Conservation (phyloP, 2,888 invertebrate species). For the Neelides folsomi region DNA sequence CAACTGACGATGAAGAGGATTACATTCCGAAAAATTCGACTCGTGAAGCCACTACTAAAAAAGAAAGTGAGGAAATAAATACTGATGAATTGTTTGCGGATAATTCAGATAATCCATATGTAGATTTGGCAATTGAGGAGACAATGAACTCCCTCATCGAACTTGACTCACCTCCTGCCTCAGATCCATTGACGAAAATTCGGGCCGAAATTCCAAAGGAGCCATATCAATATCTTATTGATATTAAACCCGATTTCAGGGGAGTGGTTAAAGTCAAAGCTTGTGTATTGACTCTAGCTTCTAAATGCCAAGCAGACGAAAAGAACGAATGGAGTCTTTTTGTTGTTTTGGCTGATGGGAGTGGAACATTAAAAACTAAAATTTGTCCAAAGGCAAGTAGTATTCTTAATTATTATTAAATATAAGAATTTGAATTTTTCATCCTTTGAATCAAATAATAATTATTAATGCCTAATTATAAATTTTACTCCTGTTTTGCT, state of each 20-base stretch:
- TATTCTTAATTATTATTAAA: too few relatives aligned
- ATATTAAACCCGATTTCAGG: constrained; percentile 5
- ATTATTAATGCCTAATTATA: too few relatives aligned
- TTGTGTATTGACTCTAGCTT: constrained; percentile 38
- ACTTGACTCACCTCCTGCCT: background rate
- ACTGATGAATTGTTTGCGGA: background rate
- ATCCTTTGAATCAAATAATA: too few relatives aligned
- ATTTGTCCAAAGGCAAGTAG: background rate
- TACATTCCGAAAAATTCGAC: too few relatives aligned
- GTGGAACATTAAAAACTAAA: constrained; percentile 30
- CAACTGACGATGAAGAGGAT: too few relatives aligned
- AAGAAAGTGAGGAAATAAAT: too few relatives aligned
- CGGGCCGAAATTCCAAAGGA: background rate
- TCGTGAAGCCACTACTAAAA: too few relatives aligned
- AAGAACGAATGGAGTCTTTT: constrained; percentile 37
- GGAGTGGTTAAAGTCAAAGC: constrained; percentile 35
- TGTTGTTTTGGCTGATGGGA: constrained; percentile 40
- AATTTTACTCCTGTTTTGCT: background rate
- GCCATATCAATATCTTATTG: constrained; percentile 10
- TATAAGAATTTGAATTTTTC: too few relatives aligned
- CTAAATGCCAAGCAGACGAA: constrained; percentile 35
- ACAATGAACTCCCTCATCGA: background rate
- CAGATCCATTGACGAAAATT: background rate
- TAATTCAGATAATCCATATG: background rate
- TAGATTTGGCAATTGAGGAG: background rate